Conservation (phyloP, 2,113 vertebrate species). For the Leptocoma aspasia region DNA sequence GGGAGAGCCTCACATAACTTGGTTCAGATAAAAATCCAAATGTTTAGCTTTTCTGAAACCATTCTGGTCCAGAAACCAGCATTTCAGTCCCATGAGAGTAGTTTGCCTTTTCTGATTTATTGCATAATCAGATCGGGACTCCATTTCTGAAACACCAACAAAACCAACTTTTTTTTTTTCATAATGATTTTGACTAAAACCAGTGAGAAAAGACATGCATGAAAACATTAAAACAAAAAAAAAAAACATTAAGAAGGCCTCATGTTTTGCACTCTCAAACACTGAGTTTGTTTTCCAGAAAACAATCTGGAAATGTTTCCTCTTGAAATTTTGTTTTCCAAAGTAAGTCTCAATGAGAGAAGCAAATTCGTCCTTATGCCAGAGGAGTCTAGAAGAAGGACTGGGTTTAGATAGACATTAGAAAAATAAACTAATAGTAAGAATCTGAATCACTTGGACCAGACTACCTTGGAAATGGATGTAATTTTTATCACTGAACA, state of each 20-base stretch:
- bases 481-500: neutral
- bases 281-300: neutral
- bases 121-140: neutral
- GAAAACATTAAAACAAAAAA: neutral
- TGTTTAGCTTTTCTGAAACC: slow-evolving; percentile 2
- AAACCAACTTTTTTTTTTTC: neutral
- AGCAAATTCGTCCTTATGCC: neutral
- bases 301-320: neutral
- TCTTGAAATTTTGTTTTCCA: neutral
- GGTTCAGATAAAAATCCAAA: neutral
- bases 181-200: neutral
- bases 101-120: neutral
- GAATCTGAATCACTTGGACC: neutral
- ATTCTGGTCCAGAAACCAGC: neutral
- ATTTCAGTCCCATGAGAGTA: neutral
- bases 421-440: neutral
- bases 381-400: neutral
- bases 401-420: neutral
- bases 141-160: neutral
- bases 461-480: neutral
- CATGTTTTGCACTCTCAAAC: neutral
- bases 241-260: neutral
- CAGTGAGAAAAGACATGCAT: neutral
- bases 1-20: neutral
- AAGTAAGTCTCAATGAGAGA: neutral